Base-by-base conservation (phyloP, 1,140 invertebrate species). In the Melipona quadrifasciata region DNA sequence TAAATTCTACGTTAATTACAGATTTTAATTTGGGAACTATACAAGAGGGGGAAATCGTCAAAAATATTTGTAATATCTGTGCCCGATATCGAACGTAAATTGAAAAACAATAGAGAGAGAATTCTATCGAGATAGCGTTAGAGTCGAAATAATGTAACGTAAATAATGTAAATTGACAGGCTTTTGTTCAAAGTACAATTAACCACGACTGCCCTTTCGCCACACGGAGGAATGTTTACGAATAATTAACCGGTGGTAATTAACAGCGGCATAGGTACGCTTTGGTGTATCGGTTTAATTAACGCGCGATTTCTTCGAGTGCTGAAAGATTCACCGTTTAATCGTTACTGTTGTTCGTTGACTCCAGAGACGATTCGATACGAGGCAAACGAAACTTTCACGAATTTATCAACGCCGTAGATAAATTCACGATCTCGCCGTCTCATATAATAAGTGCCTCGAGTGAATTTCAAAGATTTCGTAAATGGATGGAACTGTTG, bases 231-330 rank as follows among this genome's bases (percentile, higher is more conserved):
- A 12, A 34, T 21, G 39, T 80, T 81, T 81, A 34, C 73, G 73
- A 81, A 81, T 81, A 74, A 81, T 81, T 74, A 74, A 73, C 47
- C 47, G 57, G n/a, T 74, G 57, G 39, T 74, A 74, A 81, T 81
- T 81, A 81, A 73, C 80, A 24, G 14, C 24, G 57, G 16, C 27
- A 24, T 19, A 19, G 39, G 39, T 47, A 47, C 14, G 67, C 27
- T 80, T 39, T 39, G 57, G n/a, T 21, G 77, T 57, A 53, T 12
- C 31, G 65, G 47, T 68, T 80, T 80, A 80, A 80, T 71, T 58
- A 71, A 80, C 67, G 53, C 65, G 67, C 51, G 11, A 58, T 55
- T 10, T 71, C 39, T 47, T n/a, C 55, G n/a, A 34, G 1, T 17
- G 39, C 2, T 81, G 24, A 64, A 81, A 81, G 64, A 81, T 81